Base-by-base conservation (phyloP, 2,113 vertebrate species). In the Pollimyrus isidori region DNA sequence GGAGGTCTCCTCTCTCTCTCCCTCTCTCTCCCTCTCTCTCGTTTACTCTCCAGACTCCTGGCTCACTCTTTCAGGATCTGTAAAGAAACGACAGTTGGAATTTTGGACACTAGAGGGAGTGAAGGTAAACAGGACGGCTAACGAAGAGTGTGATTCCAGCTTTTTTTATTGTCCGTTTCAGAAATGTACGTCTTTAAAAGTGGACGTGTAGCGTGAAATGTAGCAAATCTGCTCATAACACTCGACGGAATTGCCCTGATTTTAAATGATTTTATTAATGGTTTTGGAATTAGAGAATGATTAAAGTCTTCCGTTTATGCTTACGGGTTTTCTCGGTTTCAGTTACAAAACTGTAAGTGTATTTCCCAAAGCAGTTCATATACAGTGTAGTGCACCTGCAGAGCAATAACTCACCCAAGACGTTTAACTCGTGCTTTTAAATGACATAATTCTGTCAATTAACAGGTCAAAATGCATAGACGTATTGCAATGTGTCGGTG, bases 91-190 rank as follows among this genome's bases (percentile, higher is more conserved):
- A 76, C 26, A 46, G 39, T 30, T 10, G 19, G 50, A 39, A n/a
- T 26, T 84, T 39, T 62, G 52, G 52, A 62, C 88, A 84, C 88
- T 89, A 89, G 88, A 89, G 88, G 88, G 88, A 62, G 88, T 50
- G 21, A 46, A 58, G 35, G 30, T 30, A 69, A 69, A 69, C 62
- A 3, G 73, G 73, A 80, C 3, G 5, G 15, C 73, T 19, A 39
- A 4, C 6, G 15, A 42, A 5, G 4, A 7, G 35, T 19, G 13
- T 80, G 10, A 35, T 42, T 42, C 17, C 13, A 26, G 73, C 11
- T 80, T 80, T 42, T 35, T 42, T 13, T 11, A 19, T 42, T 80
- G 35, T 80, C 35, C 5, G 73, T 80, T 69, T 80, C 35, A 80
- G 35, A 80, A 42, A 80, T 42, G 73, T 39, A 42, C 35, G 17